Evolutionary conservation across 2,797 vertebrate genomes (phyloP).

Genomic region (Nannoperca australis): DNA sequence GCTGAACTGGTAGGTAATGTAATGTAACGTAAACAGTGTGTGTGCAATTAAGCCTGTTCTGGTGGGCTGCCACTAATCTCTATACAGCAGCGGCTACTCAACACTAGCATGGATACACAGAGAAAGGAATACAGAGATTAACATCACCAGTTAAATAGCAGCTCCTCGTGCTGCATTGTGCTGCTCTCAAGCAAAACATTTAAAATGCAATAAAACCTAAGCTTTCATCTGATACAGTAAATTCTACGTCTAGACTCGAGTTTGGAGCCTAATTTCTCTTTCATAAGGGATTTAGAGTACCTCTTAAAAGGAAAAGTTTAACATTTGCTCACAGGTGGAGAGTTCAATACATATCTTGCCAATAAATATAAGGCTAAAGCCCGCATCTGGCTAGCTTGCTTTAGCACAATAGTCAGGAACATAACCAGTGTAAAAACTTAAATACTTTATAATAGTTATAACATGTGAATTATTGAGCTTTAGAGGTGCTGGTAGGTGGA

Average conservation of each 20-base stretch:
- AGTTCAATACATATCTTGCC: background rate
- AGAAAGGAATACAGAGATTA: slow-evolving; percentile 49
- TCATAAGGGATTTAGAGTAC: background rate
- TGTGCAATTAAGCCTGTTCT: slow-evolving; percentile 54
- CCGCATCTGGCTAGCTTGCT: background rate
- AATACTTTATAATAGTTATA: background rate
- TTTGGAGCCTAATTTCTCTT: background rate
- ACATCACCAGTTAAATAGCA: slow-evolving; percentile 32
- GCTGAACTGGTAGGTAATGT: slow-evolving; percentile 58
- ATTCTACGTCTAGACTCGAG: background rate
- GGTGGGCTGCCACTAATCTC: slow-evolving; percentile 72
- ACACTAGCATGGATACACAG: slow-evolving; percentile 33
- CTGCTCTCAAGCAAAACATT: slow-evolving; percentile 7
- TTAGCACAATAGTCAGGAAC: background rate
- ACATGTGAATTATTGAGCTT: background rate
- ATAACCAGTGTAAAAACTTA: too few relatives aligned
- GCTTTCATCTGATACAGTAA: slow-evolving; percentile 1
- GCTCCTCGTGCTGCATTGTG: slow-evolving; percentile 19
- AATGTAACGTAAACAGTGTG: slow-evolving; percentile 66
- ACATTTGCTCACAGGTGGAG: background rate
- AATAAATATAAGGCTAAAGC: background rate
- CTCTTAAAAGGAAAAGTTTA: background rate
- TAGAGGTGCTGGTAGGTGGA: background rate
- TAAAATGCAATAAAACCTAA: background rate
- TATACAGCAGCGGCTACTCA: slow-evolving; percentile 47